Base-by-base conservation (phyloP, 2,113 vertebrate genomes). In the Leuciscus idus region DNA sequence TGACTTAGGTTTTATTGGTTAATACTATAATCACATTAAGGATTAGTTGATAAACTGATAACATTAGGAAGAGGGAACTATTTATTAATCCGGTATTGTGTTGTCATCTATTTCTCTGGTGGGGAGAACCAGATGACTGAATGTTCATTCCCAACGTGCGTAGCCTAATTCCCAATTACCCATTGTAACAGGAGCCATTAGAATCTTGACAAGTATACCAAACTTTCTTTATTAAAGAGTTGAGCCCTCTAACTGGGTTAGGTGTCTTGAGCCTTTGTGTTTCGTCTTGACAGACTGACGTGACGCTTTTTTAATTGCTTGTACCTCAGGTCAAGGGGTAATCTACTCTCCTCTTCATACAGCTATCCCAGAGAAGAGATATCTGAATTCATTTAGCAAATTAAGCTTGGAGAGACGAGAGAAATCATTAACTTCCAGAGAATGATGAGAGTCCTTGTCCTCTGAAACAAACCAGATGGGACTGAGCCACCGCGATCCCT, bases 211-310 rank as follows among this genome's bases (percentile, higher is more conserved):
- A 94, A 83, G 92, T 93, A 91, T 90, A 92, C 92, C 90, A 91
- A 93, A 94, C 91, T 93, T 93, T 92, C 90, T 90, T 94, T 92
- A 93, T 93, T 93, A 90, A 88, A 84, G 89, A 89, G 89, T 89
- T 90, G 87, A 90, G 87, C 89, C 48, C 83, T 91, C 86, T 89
- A 94, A 94, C 92, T 94, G 93, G 92, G 93, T 94, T 92, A 92
- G 90, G 92, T 86, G 92, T 91, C 93, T 90, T 89, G 93, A 94
- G 94, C 92, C 86, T 91, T 89, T 77, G 87, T 86, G 77, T 87
- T 62, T 84, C 88, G 6, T 85, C 86, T 48, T 92, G 90, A 92
- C 90, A 92, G 90, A 90, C 89, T 86, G 77, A 73, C 50, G 76
- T 86, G 89, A 88, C 86, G 83, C 85, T 87, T 91, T 55, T 88